Base-by-base conservation (phyloP, 1,140 invertebrate genomes). In the Nasonia giraulti region DNA sequence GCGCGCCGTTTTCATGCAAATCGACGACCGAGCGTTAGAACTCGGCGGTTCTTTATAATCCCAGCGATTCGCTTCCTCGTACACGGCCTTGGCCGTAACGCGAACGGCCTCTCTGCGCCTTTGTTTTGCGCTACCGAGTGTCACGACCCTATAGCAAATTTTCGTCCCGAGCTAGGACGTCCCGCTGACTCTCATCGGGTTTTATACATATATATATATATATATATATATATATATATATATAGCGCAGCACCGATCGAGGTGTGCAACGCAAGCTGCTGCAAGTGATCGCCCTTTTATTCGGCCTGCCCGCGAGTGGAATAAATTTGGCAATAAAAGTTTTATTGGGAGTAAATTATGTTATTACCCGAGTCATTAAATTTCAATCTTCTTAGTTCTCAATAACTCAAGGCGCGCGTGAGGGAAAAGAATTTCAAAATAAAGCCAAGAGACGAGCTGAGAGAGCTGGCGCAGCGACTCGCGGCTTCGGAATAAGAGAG, bases 111-210 rank as follows among this genome's bases (percentile, higher is more conserved):
- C 73, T 55, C 84, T 11, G 4, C 37, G 27, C 37, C 87, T 87
- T 86, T 85, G 87, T 87, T 86, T 88, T 87, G 84, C 87, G 89
- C 91, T 92, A 91, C 90, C 89, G 83, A 66, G 68, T 40, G 75
- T 55, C 80, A 44, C 50, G 4, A 76, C 20, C 3, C 33, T 37
- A 6, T 37, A 37, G 33, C 33, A 37, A 3, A 37, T 37, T 37
- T 33, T 37, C 5, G 33, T 5, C 33, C 33, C 33, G 33, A 37
- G 33, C 3, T 17, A 44, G 17, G 55, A 62, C 55, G 17, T n/a
- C 17, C 55, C 55, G 55, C 55, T 62, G 55, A 44, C 10, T 44
- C 3, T n/a, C 55, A 62, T 6, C 20, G 55, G 55, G 20, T 20
- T 62, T n/a, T 27, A 27, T 27, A 27, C 1, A 27, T 27, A 27